Conservation (phyloP, 2,113 vertebrate species). For the Gymnobelideus leadbeateri region DNA sequence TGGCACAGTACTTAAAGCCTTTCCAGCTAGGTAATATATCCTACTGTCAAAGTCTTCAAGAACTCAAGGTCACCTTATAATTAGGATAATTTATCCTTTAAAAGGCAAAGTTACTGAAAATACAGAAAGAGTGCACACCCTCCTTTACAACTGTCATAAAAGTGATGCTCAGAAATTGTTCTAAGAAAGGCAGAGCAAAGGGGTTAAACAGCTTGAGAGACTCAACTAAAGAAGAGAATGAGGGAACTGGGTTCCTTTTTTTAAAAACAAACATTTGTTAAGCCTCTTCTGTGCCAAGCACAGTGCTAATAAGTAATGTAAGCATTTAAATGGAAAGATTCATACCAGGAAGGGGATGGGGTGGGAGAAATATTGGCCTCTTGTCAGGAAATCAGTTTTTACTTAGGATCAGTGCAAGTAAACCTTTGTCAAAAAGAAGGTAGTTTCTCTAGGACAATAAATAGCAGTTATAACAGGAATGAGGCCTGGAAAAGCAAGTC, state of each 20-base stretch:
- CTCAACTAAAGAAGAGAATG: background rate
- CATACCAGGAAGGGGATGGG: background rate
- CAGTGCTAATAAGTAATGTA: background rate
- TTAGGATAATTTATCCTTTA: too few relatives aligned
- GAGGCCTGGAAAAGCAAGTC: background rate
- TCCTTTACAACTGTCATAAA: too few relatives aligned
- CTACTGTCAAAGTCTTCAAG: too few relatives aligned
- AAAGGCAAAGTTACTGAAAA: too few relatives aligned
- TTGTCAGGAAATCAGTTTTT: background rate
- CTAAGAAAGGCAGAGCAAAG: too few relatives aligned
- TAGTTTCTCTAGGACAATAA: constrained; percentile 3
- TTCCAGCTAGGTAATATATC: too few relatives aligned
- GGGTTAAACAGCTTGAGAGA: background rate
- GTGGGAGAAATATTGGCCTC: background rate
- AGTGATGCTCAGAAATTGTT: too few relatives aligned
- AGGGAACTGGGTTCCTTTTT: background rate
- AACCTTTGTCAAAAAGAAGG: constrained; percentile 1
- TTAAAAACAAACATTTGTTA: background rate
- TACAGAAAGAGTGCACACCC: too few relatives aligned
- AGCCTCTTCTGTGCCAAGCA: background rate
- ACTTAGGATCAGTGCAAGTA: background rate
- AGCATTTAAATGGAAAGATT: background rate
- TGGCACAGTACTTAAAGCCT: too few relatives aligned
- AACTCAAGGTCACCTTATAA: too few relatives aligned
- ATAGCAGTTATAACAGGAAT: background rate